Conservation (phyloP, 2,888 invertebrate genomes). For the Calliscelio sp. region DNA sequence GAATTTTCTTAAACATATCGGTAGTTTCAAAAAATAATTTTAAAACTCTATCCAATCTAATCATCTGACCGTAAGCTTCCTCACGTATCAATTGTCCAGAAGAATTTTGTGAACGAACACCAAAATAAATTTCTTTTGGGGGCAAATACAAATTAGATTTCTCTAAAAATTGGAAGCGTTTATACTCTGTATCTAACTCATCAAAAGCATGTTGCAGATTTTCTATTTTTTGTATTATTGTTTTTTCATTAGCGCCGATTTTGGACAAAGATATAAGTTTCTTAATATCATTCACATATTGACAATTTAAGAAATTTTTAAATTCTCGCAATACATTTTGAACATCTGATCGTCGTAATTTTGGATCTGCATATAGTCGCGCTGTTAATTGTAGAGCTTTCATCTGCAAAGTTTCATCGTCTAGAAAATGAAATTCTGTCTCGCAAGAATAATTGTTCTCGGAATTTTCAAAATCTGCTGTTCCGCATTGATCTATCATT, state of each 20-base stretch:
- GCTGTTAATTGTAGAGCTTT: no score
- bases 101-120: background rate
- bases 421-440: no score
- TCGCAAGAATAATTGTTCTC: no score
- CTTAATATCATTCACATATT: background rate
- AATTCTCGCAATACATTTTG: no score
- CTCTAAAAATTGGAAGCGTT: slow-evolving; percentile 6
- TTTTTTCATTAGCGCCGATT: background rate
- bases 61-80: slow-evolving; percentile 11
- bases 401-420: no score
- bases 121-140: background rate
- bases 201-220: slow-evolving; percentile 17
- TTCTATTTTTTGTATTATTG: background rate
- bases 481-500: no score
- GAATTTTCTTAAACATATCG: slow-evolving; percentile 3
- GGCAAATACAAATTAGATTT: slow-evolving; percentile 1
- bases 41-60: slow-evolving; percentile 10
- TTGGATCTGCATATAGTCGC: no score
- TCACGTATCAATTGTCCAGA: background rate
- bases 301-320: no score
- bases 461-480: no score
- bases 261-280: background rate
- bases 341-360: no score
- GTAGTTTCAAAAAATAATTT: slow-evolving; percentile 11
- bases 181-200: slow-evolving; percentile 8